Percentiles rank a stretch among this genome's conserved stretches.
Conservation (phyloP, 2,797 vertebrate genomes). For the Tarsius wallacei region DNA sequence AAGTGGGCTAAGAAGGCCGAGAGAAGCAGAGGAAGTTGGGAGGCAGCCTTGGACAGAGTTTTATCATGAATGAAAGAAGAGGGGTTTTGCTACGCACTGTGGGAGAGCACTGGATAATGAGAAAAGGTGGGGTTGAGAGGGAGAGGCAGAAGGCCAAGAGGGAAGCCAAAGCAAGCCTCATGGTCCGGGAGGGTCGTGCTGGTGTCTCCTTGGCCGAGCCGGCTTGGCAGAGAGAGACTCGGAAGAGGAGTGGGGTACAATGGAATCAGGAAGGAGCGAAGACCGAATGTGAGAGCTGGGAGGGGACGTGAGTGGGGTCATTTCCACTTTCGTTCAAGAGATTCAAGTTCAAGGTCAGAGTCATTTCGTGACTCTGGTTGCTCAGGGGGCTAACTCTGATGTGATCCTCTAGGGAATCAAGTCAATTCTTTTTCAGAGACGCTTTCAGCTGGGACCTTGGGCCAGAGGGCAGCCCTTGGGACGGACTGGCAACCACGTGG, state of each 20-base stretch:
- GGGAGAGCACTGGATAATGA: no score
- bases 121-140: fast-evolving
- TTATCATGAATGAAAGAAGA: fast-evolving
- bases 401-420: neutral
- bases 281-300: fast-evolving
- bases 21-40: neutral
- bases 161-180: no score
- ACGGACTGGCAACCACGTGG: fast-evolving
- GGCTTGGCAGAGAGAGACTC: neutral
- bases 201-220: no score
- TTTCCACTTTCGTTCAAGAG: neutral
- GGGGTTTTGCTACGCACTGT: neutral
- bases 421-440: neutral
- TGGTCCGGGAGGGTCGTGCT: fast-evolving
- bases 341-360: neutral
- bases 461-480: neutral
- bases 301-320: fast-evolving
- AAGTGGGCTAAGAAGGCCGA: neutral
- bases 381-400: neutral
- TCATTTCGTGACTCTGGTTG: neutral
- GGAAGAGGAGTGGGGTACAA: fast-evolving
- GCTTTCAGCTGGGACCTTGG: neutral
- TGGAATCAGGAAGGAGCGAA: neutral
- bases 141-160: fast-evolving
- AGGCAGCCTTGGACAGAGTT: no score